These are phyloP conservation scores for Colossoma macropomum DNA, from an alignment of 2,113 vertebrate species.

Conservation along the genomic window DNA sequence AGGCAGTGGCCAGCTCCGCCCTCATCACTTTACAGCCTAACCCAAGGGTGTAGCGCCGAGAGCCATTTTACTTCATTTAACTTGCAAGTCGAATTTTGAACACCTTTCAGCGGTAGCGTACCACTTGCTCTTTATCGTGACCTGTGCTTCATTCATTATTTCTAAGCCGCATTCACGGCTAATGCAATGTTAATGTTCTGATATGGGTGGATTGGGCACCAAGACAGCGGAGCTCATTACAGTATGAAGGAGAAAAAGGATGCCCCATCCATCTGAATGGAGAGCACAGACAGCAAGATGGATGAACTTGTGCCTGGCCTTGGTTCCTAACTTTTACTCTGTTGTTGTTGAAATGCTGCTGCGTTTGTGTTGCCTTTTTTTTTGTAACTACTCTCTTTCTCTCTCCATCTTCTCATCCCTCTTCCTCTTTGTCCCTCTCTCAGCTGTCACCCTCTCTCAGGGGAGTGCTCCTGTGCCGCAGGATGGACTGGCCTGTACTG, in stretches of 20 bases:
- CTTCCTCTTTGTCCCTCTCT: slow-evolving; percentile 50
- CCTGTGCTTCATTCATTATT: slow-evolving; percentile 79
- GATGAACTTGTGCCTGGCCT: slow-evolving; percentile 56
- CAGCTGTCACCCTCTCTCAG: slow-evolving; percentile 96
- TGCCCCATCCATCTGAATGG: slow-evolving; percentile 66
- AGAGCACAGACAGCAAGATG: slow-evolving; percentile 56
- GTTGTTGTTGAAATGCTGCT: slow-evolving; percentile 7
- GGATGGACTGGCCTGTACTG: slow-evolving; percentile 96
- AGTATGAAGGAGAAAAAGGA: slow-evolving; percentile 69
- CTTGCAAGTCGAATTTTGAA: slow-evolving; percentile 65
- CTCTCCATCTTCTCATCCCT: slow-evolving; percentile 44
- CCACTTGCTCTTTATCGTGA: slow-evolving; percentile 73
- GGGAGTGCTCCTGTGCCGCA: slow-evolving; percentile 90
- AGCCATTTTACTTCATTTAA: slow-evolving; percentile 54
- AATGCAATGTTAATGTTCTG: slow-evolving; percentile 77
- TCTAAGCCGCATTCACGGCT: slow-evolving; percentile 73
- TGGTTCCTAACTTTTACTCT: neutral
- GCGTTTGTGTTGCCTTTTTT: slow-evolving; percentile 18
- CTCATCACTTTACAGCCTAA: slow-evolving; percentile 34
- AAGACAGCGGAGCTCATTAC: slow-evolving; percentile 68
- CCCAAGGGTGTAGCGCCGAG: slow-evolving; percentile 27
- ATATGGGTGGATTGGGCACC: slow-evolving; percentile 65
- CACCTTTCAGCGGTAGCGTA: slow-evolving; percentile 68
- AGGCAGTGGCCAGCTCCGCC: slow-evolving; percentile 33
- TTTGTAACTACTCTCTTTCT: neutral